phyloP scores from a whole-genome alignment of 1,140 invertebrate genomes.

The Lepidostoma basale region DNA sequence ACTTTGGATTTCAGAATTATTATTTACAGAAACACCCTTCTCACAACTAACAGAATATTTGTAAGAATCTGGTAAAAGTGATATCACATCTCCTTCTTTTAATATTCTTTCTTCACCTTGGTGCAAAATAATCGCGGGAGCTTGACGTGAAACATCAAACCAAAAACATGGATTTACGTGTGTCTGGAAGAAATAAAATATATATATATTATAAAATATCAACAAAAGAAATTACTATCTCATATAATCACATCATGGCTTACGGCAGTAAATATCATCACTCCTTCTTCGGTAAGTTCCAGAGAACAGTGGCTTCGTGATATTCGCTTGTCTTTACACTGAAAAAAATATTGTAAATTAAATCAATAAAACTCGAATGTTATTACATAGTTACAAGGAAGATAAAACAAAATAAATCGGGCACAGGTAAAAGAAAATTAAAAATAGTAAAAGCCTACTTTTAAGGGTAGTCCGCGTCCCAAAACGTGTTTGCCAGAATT shows the following conservation, averaged over 20 bases:
- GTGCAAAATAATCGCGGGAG: not conserved
- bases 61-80: conserved; percentile 14
- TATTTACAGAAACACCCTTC: not conserved
- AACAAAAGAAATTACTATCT: not conserved
- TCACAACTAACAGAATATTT: conserved; percentile 5
- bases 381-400: not conserved
- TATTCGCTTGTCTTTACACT: conserved; percentile 21
- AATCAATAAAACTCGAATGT: not conserved
- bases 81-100: conserved; percentile 5
- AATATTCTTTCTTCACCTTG: not conserved
- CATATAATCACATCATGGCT: not conserved
- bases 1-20: not conserved
- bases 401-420: not conserved
- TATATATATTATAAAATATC: not conserved
- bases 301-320: conserved; percentile 9
- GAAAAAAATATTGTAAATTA: not conserved
- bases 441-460: conserved; percentile 22
- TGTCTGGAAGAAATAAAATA: conserved; percentile 12
- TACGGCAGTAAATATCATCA: conserved; percentile 4
- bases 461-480: conserved; percentile 11
- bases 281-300: conserved; percentile 1
- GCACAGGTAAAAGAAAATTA: no score
- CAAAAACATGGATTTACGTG: conserved; percentile 21
- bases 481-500: conserved; percentile 14
- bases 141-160: not conserved